Conservation (phyloP, 2,113 vertebrate genomes). For the Planiliza haematocheilus region DNA sequence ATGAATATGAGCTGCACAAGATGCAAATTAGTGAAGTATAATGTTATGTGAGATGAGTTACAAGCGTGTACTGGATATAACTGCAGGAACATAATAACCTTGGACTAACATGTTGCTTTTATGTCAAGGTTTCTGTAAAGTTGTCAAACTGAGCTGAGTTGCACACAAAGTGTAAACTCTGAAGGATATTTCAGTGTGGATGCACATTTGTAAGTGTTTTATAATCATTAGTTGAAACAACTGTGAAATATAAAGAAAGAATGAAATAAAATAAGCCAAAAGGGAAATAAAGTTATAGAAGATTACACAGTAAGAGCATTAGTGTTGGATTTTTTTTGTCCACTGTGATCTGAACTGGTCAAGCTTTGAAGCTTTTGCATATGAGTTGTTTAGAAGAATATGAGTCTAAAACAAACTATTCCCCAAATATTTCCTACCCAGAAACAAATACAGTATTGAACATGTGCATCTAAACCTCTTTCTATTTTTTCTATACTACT, state of each 20-base stretch:
- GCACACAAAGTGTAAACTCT: neutral
- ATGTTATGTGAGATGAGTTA: slow-evolving; percentile 29
- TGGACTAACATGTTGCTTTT: neutral
- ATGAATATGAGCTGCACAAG: neutral
- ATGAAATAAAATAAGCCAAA: slow-evolving; percentile 19
- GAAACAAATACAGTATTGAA: slow-evolving; percentile 54
- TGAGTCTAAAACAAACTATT: slow-evolving; percentile 24
- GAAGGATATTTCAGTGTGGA: slow-evolving; percentile 1
- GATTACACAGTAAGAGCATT: too few species aligned
- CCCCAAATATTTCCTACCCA: slow-evolving; percentile 25
- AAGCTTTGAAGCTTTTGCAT: slow-evolving; percentile 16
- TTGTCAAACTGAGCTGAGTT: slow-evolving; percentile 19
- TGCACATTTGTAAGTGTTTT: neutral
- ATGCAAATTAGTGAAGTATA: slow-evolving; percentile 12
- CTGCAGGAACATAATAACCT: slow-evolving; percentile 19
- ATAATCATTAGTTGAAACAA: neutral
- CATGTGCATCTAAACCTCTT: slow-evolving; percentile 36
- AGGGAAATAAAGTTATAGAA: neutral
- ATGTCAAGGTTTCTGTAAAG: slow-evolving; percentile 5
- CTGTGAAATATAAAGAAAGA: neutral
- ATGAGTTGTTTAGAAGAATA: neutral
- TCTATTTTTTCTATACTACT: slow-evolving; percentile 38
- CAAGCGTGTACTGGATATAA: slow-evolving; percentile 3
- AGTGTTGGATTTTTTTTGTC: neutral
- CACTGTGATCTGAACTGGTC: neutral